These are phyloP conservation scores for Ibidorhyncha struthersii DNA, from an alignment of 2,113 vertebrate genomes.

Conservation along the genomic window DNA sequence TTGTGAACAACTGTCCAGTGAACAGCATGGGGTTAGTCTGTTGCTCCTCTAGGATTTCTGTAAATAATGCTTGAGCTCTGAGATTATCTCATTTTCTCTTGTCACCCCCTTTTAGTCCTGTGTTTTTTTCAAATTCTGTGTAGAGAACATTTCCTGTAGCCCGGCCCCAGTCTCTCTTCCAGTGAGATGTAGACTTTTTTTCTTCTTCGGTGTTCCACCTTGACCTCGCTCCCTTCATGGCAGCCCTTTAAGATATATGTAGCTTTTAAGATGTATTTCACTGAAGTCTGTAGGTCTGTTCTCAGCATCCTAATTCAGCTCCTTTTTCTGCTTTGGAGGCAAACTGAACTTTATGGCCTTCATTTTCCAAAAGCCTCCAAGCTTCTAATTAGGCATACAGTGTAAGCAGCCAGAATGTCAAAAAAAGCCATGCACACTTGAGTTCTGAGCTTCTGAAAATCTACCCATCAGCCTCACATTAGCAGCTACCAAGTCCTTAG, in stretches of 20 bases:
- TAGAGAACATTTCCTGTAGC: background rate
- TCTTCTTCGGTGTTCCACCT: background rate
- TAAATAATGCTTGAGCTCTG: background rate
- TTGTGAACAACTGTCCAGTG: background rate
- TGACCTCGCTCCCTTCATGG: background rate
- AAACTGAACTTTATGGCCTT: background rate
- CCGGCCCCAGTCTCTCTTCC: background rate
- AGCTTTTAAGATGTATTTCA: background rate
- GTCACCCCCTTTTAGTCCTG: background rate
- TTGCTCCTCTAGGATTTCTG: background rate
- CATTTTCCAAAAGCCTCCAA: background rate
- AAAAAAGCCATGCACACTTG: background rate
- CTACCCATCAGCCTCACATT: background rate
- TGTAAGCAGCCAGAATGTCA: background rate
- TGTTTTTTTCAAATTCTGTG: background rate
- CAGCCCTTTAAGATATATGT: background rate
- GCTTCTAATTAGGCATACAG: background rate
- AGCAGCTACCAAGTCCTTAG: background rate
- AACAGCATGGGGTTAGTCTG: fast-evolving
- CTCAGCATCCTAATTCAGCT: background rate
- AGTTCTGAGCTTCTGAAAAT: background rate
- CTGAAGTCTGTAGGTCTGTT: background rate
- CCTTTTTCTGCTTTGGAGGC: background rate
- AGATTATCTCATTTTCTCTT: background rate
- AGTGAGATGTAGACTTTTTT: background rate